Evolutionary conservation across 2,888 invertebrate species (phyloP).

Genomic region (Autographa pulchrina): DNA sequence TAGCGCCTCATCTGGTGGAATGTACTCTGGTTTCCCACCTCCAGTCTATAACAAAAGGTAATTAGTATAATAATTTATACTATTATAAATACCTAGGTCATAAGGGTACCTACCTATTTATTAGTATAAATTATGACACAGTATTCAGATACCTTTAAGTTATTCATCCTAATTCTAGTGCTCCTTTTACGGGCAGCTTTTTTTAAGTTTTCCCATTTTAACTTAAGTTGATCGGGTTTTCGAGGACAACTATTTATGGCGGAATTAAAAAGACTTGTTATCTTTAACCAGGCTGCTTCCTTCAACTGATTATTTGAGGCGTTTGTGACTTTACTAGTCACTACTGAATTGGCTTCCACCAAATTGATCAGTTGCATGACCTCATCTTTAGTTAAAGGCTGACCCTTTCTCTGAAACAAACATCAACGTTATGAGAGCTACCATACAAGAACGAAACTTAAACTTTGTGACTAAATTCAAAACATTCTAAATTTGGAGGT

Average conservation of each 20-base stretch:
- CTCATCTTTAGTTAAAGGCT: conserved; percentile 10
- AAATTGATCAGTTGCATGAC: conserved; percentile 12
- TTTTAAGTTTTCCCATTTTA: conserved; percentile 33
- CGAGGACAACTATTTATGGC: conserved; percentile 9
- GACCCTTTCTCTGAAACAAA: background rate
- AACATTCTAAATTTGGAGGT: too few species aligned
- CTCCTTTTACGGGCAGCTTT: conserved; percentile 20
- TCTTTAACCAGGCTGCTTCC: conserved; percentile 43
- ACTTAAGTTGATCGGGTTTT: conserved; percentile 22
- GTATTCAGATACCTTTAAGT: conserved; percentile 13
- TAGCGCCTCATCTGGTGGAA: conserved; percentile 18
- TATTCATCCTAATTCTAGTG: conserved; percentile 14
- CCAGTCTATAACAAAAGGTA: conserved; percentile 12
- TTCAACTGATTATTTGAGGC: conserved; percentile 46
- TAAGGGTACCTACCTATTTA: too few species aligned
- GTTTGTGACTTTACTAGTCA: conserved; percentile 28
- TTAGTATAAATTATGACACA: background rate
- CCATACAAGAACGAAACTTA: too few species aligned
- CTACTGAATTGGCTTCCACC: conserved; percentile 7
- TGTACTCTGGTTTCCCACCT: conserved; percentile 22
- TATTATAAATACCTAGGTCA: background rate
- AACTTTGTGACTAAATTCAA: too few species aligned
- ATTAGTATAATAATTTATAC: background rate
- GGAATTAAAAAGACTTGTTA: conserved; percentile 36
- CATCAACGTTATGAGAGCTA: too few species aligned